Base-by-base conservation (phyloP, 1,140 invertebrate species). In the Ceratosolen solmsi region DNA sequence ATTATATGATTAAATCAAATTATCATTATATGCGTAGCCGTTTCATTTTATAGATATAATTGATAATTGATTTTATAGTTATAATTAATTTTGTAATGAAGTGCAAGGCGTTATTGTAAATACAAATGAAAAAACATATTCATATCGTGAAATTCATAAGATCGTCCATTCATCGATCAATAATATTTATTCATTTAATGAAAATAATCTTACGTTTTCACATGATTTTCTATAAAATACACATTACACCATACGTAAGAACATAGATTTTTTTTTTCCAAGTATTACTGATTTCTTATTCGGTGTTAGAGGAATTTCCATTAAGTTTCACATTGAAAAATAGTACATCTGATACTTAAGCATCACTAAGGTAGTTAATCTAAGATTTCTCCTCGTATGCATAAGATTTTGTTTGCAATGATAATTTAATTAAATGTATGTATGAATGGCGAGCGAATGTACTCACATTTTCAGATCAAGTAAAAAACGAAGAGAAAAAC, bases 311-410 rank as follows among this genome's bases (percentile, higher is more conserved):
- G 13, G 58, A 68, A 68, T 30, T 49, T 15, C 54, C 5, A 54
- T 30, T 11, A 3, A 3, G 54, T 33, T 33, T 25, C 54, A 60
- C 65, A n/a, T n/a, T 33, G 71, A 68, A 76, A 81, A 82, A 70
- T 76, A 60, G 80, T 25, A 82, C 80, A 33, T 51, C 65, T 72
- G 54, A 82, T 60, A 72, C 74, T 77, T 77, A 54, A 17, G 25
- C 56, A 0, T 20, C 46, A 7, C 9, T 15, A 13, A 73, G 60
- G 22, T 33, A 46, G 41, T 63, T 63, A 51, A 17, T 63, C 36
- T 27, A 3, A 41, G 20, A 58, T 82, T 82, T 82, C 65, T 77
- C 74, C 65, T 81, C 68, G 49, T 81, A 75, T 75, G 74, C 46
- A 63, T 70, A 70, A 41, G 33, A 68, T 41, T n/a, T 46, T 20